Base-by-base conservation (phyloP, 2,113 vertebrate genomes). In the Lates calcarifer region DNA sequence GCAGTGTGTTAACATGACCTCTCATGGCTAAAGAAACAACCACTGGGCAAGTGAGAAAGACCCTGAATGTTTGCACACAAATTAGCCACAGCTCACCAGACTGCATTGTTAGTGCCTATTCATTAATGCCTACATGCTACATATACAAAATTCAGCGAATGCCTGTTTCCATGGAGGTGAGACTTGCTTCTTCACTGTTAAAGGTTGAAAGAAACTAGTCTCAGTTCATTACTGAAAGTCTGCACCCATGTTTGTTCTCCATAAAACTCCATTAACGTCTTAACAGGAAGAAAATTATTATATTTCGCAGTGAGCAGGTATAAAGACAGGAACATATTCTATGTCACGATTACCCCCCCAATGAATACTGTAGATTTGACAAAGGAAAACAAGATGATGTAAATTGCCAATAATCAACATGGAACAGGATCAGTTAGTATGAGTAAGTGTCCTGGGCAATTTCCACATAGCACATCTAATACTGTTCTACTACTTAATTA, bases 61-160 rank as follows among this genome's bases (percentile, higher is more conserved):
- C 57, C 43, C 24, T n/a, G 18, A 60, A 76, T 75, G 47, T 82
- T 67, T 64, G 65, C 51, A 67, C 33, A 74, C 43, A 63, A 49
- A 79, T 84, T 67, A 84, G 20, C 61, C 28, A 71, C 77, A 85
- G 65, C 67, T 86, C 69, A 83, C n/a, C 12, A 43, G n/a, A 53
- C 65, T 29, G 28, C 74, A 85, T 55, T 90, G 69, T 88, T 39
- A 6, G 22, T 55, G 51, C 15, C 26, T 37, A 31, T 75, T 62
- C 51, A 72, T n/a, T 56, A 47, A 82, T 55, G 53, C 45, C 47
- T 7, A 55, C 24, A 35, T 72, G 55, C 28, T 69, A 20, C 79
- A 70, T 76, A 41, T 45, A 45, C 33, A 85, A 68, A 57, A 69
- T 45, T 35, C 35, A 79, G 12, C 17, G 5, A 33, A 70, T 22